These are phyloP conservation scores for Monoplex corrugatus DNA, from an alignment of 2,888 invertebrate species.

Conservation along the genomic window DNA sequence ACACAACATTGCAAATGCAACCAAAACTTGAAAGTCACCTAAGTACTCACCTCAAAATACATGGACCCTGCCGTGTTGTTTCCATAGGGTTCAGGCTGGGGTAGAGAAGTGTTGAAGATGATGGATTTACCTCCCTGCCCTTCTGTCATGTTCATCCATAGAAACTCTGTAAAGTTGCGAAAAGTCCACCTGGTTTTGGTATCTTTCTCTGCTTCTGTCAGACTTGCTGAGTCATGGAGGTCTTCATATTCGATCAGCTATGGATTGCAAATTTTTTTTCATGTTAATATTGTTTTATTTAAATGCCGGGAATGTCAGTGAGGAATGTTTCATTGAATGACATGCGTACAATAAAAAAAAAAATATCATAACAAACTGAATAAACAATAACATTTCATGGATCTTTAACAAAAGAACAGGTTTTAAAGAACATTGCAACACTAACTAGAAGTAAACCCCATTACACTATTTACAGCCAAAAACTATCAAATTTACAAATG, in stretches of 20 bases:
- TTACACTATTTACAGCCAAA: too few relatives aligned
- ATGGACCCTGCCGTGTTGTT: slow-evolving; percentile 48
- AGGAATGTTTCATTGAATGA: too few relatives aligned
- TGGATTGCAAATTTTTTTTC: neutral
- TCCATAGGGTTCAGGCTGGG: neutral
- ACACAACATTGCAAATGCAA: too few relatives aligned
- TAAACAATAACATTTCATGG: neutral
- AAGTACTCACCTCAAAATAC: slow-evolving; percentile 53
- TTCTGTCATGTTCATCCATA: slow-evolving; percentile 60
- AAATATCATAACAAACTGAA: too few relatives aligned
- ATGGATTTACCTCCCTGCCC: slow-evolving; percentile 24
- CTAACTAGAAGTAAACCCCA: too few relatives aligned
- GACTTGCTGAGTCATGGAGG: slow-evolving; percentile 67
- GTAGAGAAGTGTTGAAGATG: slow-evolving; percentile 47
- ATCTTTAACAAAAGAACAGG: too few relatives aligned
- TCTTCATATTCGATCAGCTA: slow-evolving; percentile 77
- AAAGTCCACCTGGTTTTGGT: slow-evolving; percentile 60
- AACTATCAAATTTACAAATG: too few relatives aligned
- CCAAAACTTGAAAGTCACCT: neutral
- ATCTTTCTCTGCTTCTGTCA: slow-evolving; percentile 49
- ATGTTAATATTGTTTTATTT: too few relatives aligned
- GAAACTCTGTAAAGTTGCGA: slow-evolving; percentile 61
- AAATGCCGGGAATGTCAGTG: too few relatives aligned
- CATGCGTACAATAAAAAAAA: too few relatives aligned
- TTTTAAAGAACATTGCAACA: too few relatives aligned